These are phyloP conservation scores for Siphamia tubifer DNA, from an alignment of 2,113 vertebrate species.

Conservation along the genomic window DNA sequence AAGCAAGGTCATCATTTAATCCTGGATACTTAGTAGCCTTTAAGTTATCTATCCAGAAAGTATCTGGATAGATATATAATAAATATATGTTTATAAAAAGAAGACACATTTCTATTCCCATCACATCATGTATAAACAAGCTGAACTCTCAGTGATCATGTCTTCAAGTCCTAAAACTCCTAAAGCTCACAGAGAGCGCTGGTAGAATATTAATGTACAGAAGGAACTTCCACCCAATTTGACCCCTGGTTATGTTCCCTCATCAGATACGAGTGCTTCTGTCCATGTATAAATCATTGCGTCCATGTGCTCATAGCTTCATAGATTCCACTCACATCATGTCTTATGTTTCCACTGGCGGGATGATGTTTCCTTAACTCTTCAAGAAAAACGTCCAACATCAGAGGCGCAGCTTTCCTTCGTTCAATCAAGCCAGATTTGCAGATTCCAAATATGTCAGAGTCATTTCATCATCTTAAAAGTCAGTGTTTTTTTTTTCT, in stretches of 20 bases:
- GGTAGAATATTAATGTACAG: constrained; percentile 14
- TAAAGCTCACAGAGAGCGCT: constrained; percentile 11
- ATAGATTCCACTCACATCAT: neutral
- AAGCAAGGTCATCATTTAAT: too few relatives aligned
- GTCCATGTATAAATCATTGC: constrained; percentile 26
- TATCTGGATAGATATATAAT: too few relatives aligned
- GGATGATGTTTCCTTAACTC: constrained; percentile 9
- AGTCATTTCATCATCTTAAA: neutral
- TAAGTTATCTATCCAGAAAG: too few relatives aligned
- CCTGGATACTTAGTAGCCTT: too few relatives aligned
- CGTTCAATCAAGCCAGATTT: neutral
- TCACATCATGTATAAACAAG: too few relatives aligned
- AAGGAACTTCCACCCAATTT: neutral
- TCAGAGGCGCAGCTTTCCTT: neutral
- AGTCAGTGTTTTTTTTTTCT: too few relatives aligned
- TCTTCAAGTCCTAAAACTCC: neutral
- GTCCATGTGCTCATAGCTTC: neutral
- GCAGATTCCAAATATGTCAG: neutral
- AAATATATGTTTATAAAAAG: too few relatives aligned
- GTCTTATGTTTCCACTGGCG: constrained; percentile 17
- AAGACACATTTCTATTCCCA: too few relatives aligned
- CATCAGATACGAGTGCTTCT: constrained; percentile 5
- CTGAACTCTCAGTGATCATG: too few relatives aligned
- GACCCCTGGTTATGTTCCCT: neutral
- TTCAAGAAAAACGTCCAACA: neutral